A percentile compares a stretch with the other conserved stretches of the same genome.
Evolutionary conservation across 2,888 invertebrate species (phyloP).

Genomic region (Sinelater perroti): DNA sequence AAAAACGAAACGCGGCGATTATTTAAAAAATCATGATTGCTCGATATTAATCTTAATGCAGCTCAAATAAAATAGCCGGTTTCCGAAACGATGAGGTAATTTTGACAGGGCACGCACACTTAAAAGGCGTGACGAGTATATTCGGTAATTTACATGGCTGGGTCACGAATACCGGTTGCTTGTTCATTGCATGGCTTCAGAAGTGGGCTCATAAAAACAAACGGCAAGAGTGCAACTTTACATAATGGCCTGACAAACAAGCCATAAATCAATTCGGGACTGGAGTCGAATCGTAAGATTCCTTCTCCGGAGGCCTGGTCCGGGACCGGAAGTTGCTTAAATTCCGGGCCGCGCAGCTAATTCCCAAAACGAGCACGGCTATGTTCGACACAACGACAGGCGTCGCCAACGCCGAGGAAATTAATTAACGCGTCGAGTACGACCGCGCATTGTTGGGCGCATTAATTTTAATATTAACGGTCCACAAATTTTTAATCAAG

Average conservation of each 20-base stretch:
- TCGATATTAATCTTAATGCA: conserved; percentile 54
- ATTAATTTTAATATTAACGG: conserved; percentile 57
- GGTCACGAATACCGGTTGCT: conserved; percentile 45
- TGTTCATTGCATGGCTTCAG: conserved; percentile 20
- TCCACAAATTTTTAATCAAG: conserved; percentile 57
- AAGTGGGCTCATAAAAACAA: conserved; percentile 16
- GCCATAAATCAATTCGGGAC: conserved; percentile 9
- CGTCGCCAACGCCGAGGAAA: conserved; percentile 51
- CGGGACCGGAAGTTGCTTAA: background rate
- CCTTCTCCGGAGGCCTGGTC: background rate
- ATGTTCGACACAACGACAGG: conserved; percentile 56
- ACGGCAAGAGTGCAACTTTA: conserved; percentile 23
- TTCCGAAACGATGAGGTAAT: conserved; percentile 55
- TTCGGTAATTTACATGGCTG: conserved; percentile 49
- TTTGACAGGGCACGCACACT: conserved; percentile 54
- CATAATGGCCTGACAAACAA: conserved; percentile 17
- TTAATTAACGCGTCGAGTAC: conserved; percentile 53
- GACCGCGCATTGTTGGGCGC: conserved; percentile 49
- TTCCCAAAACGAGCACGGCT: conserved; percentile 51
- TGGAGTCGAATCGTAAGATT: conserved; percentile 10
- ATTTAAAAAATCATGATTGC: conserved; percentile 49
- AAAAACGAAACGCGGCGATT: conserved; percentile 31
- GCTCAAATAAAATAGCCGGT: conserved; percentile 51
- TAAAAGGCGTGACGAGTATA: conserved; percentile 54
- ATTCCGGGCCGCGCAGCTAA: conserved; percentile 37